phyloP scores from a whole-genome alignment of 2,797 vertebrate species.

The Silurus lanzhouensis region DNA sequence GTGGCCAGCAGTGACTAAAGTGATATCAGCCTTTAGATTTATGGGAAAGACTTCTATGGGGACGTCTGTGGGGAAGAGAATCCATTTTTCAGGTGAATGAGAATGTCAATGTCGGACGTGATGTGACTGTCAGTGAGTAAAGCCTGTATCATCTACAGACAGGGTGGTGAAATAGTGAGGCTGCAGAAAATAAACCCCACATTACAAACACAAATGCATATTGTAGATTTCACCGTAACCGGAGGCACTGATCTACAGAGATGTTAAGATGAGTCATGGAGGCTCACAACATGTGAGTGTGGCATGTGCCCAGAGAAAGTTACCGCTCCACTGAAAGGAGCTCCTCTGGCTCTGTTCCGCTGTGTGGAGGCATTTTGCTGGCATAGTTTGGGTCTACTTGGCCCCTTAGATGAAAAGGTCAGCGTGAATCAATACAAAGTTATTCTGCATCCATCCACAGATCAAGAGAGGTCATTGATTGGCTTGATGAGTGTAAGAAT shows the following conservation, averaged over 20 bases:
- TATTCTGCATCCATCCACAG: constrained; percentile 8
- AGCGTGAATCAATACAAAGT: neutral
- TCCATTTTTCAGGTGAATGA: neutral
- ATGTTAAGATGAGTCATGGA: neutral
- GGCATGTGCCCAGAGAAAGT: neutral
- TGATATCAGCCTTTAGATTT: neutral
- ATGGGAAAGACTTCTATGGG: neutral
- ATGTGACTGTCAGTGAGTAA: neutral
- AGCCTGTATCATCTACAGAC: neutral
- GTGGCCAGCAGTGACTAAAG: neutral
- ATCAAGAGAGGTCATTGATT: neutral
- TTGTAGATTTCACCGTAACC: neutral
- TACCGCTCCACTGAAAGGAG: neutral
- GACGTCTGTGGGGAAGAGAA: too few species aligned
- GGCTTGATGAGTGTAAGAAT: neutral
- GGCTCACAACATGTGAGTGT: neutral
- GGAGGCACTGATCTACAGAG: neutral
- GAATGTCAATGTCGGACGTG: neutral
- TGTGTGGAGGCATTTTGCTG: neutral
- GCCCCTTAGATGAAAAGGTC: neutral
- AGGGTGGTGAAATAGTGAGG: neutral
- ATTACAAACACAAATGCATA: neutral
- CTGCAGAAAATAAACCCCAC: neutral
- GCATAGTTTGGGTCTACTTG: neutral
- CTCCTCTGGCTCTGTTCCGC: neutral